Evolutionary conservation across 1,140 invertebrate species (phyloP).

Genomic region (Ptiloglossa arizonensis): DNA sequence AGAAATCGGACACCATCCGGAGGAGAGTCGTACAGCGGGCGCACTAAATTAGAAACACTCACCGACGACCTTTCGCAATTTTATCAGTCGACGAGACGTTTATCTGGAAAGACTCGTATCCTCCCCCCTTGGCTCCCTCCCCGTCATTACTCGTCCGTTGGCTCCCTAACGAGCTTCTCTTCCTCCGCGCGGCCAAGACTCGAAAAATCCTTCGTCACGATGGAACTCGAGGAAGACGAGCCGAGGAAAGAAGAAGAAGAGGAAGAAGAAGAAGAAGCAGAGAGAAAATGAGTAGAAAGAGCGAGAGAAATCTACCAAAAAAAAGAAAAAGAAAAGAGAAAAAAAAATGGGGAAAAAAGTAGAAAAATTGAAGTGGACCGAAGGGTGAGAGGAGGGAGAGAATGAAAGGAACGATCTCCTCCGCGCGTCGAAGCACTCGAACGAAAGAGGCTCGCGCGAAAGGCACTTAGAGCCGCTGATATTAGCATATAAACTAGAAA

Average conservation of each 20-base stretch:
- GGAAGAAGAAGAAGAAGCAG: neutral
- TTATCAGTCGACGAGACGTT: slow-evolving; percentile 29
- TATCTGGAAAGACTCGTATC: slow-evolving; percentile 5
- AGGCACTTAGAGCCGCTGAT: slow-evolving; percentile 38
- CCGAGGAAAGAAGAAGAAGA: too few species aligned
- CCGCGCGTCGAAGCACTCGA: neutral
- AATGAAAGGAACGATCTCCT: neutral
- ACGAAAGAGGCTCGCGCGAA: neutral
- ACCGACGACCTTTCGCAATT: slow-evolving; percentile 8
- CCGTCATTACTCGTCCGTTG: slow-evolving; percentile 34
- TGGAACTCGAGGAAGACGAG: neutral
- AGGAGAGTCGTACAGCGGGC: neutral
- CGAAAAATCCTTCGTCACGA: slow-evolving; percentile 23
- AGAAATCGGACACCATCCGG: neutral
- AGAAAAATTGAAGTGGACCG: too few species aligned
- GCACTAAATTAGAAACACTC: slow-evolving; percentile 45
- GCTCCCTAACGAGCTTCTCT: slow-evolving; percentile 29
- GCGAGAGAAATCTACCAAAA: too few species aligned
- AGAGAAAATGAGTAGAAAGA: neutral
- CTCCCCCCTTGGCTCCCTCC: neutral
- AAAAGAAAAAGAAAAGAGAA: too few species aligned
- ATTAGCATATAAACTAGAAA: slow-evolving; percentile 68
- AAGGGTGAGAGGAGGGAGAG: neutral
- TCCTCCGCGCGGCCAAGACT: neutral
- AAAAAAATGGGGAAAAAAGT: neutral